Evolutionary conservation across 2,888 invertebrate genomes (phyloP).

Genomic region (Willowsia nigromaculata): DNA sequence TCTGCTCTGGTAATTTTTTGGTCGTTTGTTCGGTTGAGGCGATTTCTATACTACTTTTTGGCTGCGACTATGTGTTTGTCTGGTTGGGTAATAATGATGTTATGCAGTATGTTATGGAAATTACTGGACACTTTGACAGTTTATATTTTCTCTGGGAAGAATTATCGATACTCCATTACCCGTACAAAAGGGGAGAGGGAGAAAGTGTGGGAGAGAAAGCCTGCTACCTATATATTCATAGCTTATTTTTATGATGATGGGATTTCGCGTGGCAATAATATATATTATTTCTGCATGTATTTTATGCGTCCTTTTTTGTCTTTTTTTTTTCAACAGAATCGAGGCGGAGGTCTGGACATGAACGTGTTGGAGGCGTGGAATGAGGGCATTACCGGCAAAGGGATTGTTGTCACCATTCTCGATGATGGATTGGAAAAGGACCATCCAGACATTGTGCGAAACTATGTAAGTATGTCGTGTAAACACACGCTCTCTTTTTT

Average conservation of each 20-base stretch:
- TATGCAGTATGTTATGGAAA: constrained; percentile 66
- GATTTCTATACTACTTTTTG: too few species aligned
- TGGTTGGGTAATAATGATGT: constrained; percentile 37
- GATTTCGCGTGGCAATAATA: constrained; percentile 3
- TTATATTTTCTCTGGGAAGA: constrained; percentile 59
- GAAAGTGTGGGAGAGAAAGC: not conserved
- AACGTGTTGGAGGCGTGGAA: constrained; percentile 97
- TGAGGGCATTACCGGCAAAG: constrained; percentile 95
- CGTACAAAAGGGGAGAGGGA: constrained; percentile 26
- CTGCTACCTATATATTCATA: constrained; percentile 20
- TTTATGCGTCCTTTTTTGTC: not conserved
- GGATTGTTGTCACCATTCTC: constrained; percentile 96
- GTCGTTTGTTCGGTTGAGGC: too few species aligned
- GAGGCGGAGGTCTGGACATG: constrained; percentile 96
- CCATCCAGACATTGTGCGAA: constrained; percentile 94
- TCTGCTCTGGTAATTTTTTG: too few species aligned
- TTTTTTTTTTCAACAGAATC: constrained; percentile 84
- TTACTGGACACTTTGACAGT: constrained; percentile 68
- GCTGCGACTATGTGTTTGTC: not conserved
- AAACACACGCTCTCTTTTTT: not conserved
- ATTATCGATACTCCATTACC: constrained; percentile 46
- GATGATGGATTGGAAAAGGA: constrained; percentile 98
- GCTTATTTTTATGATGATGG: constrained; percentile 41
- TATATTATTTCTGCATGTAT: not conserved
- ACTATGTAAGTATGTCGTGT: constrained; percentile 84